Evolutionary conservation across 1,140 invertebrate species (phyloP).

Genomic region (Xylocopa sonorina): DNA sequence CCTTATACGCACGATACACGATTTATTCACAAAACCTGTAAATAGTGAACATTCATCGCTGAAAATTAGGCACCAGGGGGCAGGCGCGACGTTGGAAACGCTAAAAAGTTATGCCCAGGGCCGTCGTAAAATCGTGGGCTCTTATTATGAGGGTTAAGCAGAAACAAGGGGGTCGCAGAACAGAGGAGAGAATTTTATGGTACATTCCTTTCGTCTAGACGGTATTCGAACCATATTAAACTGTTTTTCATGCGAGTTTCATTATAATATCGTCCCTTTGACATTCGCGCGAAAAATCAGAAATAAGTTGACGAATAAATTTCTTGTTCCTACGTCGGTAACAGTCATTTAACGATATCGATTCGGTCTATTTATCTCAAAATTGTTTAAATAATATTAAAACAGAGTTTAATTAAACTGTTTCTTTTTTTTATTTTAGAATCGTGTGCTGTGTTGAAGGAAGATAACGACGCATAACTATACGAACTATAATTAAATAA

Average conservation of each 20-base stretch:
- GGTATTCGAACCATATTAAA: conserved; percentile 42
- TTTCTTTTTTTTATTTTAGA: not conserved
- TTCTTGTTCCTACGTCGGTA: not conserved
- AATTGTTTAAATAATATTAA: not conserved
- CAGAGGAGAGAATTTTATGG: conserved; percentile 45
- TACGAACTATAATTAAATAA: not conserved
- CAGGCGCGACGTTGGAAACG: conserved; percentile 71
- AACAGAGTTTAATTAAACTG: not conserved
- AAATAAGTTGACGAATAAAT: too few relatives aligned
- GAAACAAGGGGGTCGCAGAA: conserved; percentile 17
- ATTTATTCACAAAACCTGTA: conserved; percentile 71
- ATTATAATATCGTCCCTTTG: not conserved
- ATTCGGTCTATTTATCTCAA: not conserved
- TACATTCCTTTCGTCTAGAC: conserved; percentile 31
- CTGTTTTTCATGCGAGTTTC: not conserved
- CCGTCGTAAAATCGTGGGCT: conserved; percentile 52
- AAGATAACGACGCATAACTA: not conserved
- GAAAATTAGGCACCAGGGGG: conserved; percentile 79
- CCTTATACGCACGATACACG: conserved; percentile 56
- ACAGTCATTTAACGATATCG: not conserved
- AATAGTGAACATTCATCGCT: conserved; percentile 74
- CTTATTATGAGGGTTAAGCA: conserved; percentile 26
- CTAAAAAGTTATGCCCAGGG: conserved; percentile 75
- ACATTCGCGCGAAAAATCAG: not conserved
- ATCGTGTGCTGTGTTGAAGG: not conserved